Evolutionary conservation across 2,113 vertebrate species (phyloP).

Genomic region (Accipiter cooperii): DNA sequence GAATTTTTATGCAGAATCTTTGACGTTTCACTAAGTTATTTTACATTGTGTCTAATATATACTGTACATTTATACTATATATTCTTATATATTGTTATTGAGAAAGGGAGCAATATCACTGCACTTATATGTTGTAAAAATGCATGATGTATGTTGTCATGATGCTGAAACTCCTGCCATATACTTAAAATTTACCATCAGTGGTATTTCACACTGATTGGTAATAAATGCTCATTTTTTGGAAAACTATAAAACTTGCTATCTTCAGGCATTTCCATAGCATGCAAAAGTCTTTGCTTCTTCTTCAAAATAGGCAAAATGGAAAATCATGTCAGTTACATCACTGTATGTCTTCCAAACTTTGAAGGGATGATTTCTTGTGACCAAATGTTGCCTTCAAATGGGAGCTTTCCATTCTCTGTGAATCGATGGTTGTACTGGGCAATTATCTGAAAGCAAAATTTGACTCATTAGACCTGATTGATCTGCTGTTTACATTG

Average conservation of each 20-base stretch:
- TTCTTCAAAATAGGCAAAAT: background rate
- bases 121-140: constrained; percentile 46
- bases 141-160: constrained; percentile 23
- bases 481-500: background rate
- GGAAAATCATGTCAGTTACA: background rate
- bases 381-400: background rate
- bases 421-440: background rate
- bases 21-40: constrained; percentile 31
- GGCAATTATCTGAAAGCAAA: background rate
- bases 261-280: background rate
- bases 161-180: background rate
- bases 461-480: background rate
- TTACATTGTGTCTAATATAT: constrained; percentile 33
- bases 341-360: background rate
- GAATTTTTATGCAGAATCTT: constrained; percentile 28
- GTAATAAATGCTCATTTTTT: constrained; percentile 54
- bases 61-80: constrained; percentile 46
- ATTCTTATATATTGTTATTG: constrained; percentile 50
- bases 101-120: constrained; percentile 20
- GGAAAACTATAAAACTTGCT: background rate
- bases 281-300: background rate
- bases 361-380: background rate
- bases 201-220: constrained; percentile 12
- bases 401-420: background rate
- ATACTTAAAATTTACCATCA: constrained; percentile 15